Evolutionary conservation across 2,113 vertebrate genomes (phyloP), one percentile per base, ranked within the genome.

Genomic region (Plecturocebus donacophilus): DNA sequence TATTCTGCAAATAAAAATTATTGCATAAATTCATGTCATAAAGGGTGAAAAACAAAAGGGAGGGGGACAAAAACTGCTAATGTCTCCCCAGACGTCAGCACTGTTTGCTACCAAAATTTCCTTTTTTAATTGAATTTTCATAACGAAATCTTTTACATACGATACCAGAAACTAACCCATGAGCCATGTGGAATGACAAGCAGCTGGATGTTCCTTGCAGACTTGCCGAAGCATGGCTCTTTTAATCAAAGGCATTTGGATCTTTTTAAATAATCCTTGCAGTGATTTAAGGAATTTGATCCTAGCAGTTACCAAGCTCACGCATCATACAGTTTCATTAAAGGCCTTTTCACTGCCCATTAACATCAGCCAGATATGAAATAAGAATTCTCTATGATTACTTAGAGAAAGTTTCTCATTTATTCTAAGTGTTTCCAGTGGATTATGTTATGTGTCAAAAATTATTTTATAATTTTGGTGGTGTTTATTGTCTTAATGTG

Each of bases 341-440:
- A 92, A 86, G 71, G 61, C 96, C 64, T 38, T 96, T 97, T 97
- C 90, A 89, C 66, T 82, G 19, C 47, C 97, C 25, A 49, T 94
- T 96, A 95, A 23, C 45, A 83, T 93, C 68, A 91, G 14, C 45
- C 35, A 82, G 45, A 58, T 42, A 71, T 79, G 73, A 73, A 8
- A 3, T 27, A 82, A 56, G 30, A 49, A 87, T 81, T 81, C 23
- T 40, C 30, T 94, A 25, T 45, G 73, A 91, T 35, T 93, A 83
- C 58, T 86, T 47, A 25, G 7, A 66, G 25, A 12, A 49, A 71
- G 49, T 80, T 90, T 80, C 9, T 45, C 54, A 81, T 87, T 66
- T n/a, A 47, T 68, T 58, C 17, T 87, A 42, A 66, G 45, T 66
- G 20, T 81, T 82, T 94, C 30, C 11, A 49, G 19, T 77, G 10